Evolutionary conservation across 2,888 invertebrate species (phyloP).

Genomic region (Drosophila phalerata): DNA sequence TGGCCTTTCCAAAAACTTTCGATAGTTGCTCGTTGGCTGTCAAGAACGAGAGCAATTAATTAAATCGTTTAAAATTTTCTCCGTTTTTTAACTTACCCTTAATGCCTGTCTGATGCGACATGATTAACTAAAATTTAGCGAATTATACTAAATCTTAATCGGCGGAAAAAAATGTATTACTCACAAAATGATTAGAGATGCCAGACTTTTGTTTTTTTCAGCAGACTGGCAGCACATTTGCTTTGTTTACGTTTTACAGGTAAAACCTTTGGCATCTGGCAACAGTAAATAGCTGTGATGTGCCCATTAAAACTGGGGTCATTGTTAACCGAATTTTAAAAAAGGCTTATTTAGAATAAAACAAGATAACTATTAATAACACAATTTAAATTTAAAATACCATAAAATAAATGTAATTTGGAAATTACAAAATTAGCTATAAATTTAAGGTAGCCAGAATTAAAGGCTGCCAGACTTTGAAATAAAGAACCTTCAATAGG

Average conservation of each 20-base stretch:
- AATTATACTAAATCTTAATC: constrained; percentile 40
- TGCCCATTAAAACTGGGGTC: constrained; percentile 13
- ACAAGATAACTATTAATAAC: too few relatives aligned
- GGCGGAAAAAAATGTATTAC: constrained; percentile 65
- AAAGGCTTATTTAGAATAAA: too few relatives aligned
- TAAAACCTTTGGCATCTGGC: constrained; percentile 28
- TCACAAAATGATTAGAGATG: constrained; percentile 61
- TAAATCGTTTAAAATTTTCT: not conserved
- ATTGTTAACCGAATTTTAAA: too few relatives aligned
- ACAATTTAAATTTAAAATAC: too few relatives aligned
- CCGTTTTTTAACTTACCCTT: constrained; percentile 88
- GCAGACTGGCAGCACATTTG: constrained; percentile 9
- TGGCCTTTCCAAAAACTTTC: constrained; percentile 93
- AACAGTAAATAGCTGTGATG: constrained; percentile 19
- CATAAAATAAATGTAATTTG: too few relatives aligned
- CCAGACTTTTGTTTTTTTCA: constrained; percentile 28
- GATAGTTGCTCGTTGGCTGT: constrained; percentile 93
- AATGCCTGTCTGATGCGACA: constrained; percentile 97
- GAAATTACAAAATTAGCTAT: too few relatives aligned
- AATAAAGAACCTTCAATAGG: too few relatives aligned
- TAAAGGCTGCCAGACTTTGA: too few relatives aligned
- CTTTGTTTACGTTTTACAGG: constrained; percentile 56
- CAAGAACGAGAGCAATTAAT: not conserved
- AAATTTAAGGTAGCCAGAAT: too few relatives aligned
- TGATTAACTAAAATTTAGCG: constrained; percentile 78